Evolutionary conservation across 1,140 invertebrate genomes (phyloP), one percentile per base, ranked within the genome.

Genomic region (Chrysoperla carnea): DNA sequence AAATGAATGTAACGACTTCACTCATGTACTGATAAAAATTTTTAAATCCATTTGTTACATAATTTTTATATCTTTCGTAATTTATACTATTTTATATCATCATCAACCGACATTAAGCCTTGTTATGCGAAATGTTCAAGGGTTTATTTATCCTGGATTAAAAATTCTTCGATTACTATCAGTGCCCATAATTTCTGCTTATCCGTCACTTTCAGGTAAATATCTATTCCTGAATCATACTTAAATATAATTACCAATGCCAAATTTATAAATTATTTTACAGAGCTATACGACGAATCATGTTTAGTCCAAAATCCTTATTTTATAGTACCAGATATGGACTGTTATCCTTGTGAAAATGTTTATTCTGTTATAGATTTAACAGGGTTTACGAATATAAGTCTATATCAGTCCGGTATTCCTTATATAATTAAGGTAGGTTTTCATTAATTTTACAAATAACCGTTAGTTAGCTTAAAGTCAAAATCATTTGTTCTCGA

Each of bases 241-340:
- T 36, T 41, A 36, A 27, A 11, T 31, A 29, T 31, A 42, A 40
- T 14, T 41, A 33, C 17, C 28, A 15, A 43, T 31, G 12, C 29
- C 13, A 12, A 23, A 46, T 38, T 35, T 44, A 41, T 45, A 41
- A 31, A 44, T 55, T 51, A 49, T 43, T 48, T 67, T 70, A 37
- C 50, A 83, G 81, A 76, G 55, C 74, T 73, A 44, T 82, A 84
- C 52, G 80, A 84, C 64, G 81, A 86, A 62, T 75, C 73, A 56
- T 86, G 82, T 58, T 57, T 86, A 31, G 56, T 84, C 27, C 69
- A 77, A 56, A 84, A 86, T 60, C 81, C 80, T 40, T 82, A 72
- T 52, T 84, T 82, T 53, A 66, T 70, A 50, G 67, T 81, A 6
- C 58, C 66, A 1, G 73, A 79, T 50, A 74, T 83, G 66, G 78